Evolutionary conservation across 2,797 vertebrate genomes (phyloP).

Genomic region (Varecia variegata): DNA sequence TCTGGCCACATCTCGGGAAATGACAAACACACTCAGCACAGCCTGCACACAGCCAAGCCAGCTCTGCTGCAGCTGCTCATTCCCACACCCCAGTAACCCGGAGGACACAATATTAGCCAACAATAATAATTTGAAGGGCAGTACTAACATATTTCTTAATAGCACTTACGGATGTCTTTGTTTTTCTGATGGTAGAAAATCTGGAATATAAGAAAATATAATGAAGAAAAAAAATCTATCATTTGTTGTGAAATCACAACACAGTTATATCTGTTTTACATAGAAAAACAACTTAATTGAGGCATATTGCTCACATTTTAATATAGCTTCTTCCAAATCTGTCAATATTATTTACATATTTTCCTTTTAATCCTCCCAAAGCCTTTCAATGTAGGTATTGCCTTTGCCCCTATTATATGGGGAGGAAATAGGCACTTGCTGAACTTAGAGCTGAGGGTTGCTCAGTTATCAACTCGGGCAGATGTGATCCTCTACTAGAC

Average conservation of each 20-base stretch:
- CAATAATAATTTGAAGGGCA: background rate
- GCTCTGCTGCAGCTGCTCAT: background rate
- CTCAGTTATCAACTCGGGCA: background rate
- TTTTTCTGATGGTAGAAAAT: background rate
- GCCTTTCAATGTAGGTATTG: background rate
- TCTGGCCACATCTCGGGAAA: background rate
- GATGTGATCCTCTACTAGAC: background rate
- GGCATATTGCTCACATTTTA: background rate
- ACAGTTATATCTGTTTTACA: background rate
- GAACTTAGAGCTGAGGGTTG: background rate
- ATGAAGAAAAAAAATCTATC: background rate
- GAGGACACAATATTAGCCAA: background rate
- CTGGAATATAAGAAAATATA: conserved; percentile 15
- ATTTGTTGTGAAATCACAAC: background rate
- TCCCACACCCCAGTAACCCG: background rate
- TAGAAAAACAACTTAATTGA: background rate
- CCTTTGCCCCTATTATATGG: background rate
- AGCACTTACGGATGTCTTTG: background rate
- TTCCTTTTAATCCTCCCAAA: background rate
- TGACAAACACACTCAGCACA: background rate
- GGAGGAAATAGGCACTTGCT: background rate
- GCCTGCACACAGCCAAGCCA: background rate
- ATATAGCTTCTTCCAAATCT: background rate
- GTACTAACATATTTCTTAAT: background rate
- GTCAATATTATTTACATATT: background rate